A percentile compares a stretch with the other conserved stretches of the same genome.
Evolutionary conservation across 1,140 invertebrate species (phyloP).

Genomic region (Drosophila takahashii): DNA sequence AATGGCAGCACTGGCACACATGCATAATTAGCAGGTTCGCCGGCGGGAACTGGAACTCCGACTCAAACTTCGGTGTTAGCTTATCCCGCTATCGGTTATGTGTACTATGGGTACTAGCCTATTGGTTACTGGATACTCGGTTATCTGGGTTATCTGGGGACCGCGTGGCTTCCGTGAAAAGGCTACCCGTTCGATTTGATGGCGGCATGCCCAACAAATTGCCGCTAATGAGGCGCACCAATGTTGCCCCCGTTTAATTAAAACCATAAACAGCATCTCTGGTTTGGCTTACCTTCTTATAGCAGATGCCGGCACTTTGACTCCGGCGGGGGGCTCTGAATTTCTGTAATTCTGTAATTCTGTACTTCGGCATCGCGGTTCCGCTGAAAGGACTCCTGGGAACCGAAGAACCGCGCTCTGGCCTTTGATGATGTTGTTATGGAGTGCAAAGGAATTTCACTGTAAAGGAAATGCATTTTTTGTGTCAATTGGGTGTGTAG

Average conservation of each 20-base stretch:
- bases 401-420: conserved; percentile 26
- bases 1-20: too few species aligned
- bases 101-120: background rate
- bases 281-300: conserved; percentile 48
- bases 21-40: conserved; percentile 64
- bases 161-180: conserved; percentile 55
- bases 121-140: conserved; percentile 12
- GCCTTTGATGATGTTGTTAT: conserved; percentile 62
- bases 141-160: conserved; percentile 47
- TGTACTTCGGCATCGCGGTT: conserved; percentile 20
- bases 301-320: conserved; percentile 14
- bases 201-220: conserved; percentile 75
- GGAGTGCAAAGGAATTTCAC: conserved; percentile 44
- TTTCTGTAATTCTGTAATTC: conserved; percentile 36
- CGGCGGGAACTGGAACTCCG: conserved; percentile 28
- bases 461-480: conserved; percentile 48
- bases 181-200: conserved; percentile 53
- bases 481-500: conserved; percentile 2
- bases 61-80: conserved; percentile 10
- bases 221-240: conserved; percentile 73
- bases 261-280: conserved; percentile 67
- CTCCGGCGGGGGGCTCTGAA: conserved; percentile 10
- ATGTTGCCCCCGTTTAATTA: conserved; percentile 72
- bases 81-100: conserved; percentile 21
- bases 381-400: conserved; percentile 69